Percentiles rank a stretch among this genome's conserved stretches.
phyloP scores from a whole-genome alignment of 2,797 vertebrate genomes.

The Coccyzus lansbergi region DNA sequence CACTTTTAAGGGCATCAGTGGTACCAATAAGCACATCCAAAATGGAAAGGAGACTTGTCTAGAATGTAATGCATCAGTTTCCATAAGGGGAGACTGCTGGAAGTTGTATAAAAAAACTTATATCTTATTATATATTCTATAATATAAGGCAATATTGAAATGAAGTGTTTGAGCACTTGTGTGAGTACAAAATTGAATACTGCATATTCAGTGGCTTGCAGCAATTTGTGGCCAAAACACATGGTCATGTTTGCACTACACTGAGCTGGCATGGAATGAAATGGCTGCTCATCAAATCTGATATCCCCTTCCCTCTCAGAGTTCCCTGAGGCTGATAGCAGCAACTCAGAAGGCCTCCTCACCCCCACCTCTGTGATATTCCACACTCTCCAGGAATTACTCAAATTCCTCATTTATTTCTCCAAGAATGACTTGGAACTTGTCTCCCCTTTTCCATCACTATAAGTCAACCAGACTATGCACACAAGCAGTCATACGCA shows the following conservation, averaged over 20 bases:
- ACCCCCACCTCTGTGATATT: background rate
- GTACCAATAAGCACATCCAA: background rate
- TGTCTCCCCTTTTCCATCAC: background rate
- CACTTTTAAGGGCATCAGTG: background rate
- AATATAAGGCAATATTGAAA: background rate
- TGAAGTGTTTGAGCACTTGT: background rate
- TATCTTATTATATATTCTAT: background rate
- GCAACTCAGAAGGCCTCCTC: background rate
- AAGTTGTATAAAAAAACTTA: too few species aligned
- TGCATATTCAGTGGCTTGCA: background rate
- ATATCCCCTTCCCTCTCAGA: background rate
- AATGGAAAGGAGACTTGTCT: background rate
- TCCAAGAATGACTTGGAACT: background rate
- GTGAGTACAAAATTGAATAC: background rate
- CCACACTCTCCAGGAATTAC: background rate
- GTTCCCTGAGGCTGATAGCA: background rate
- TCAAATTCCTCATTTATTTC: background rate
- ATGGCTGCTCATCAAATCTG: background rate
- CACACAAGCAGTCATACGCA: background rate
- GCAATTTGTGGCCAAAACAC: background rate
- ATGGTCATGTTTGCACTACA: background rate
- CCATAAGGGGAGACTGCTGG: too few species aligned
- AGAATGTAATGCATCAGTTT: too few species aligned
- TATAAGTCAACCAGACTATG: background rate
- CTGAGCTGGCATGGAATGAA: background rate